These are phyloP conservation scores for Elgaria multicarinata DNA, from an alignment of 2,113 vertebrate species.

Conservation along the genomic window DNA sequence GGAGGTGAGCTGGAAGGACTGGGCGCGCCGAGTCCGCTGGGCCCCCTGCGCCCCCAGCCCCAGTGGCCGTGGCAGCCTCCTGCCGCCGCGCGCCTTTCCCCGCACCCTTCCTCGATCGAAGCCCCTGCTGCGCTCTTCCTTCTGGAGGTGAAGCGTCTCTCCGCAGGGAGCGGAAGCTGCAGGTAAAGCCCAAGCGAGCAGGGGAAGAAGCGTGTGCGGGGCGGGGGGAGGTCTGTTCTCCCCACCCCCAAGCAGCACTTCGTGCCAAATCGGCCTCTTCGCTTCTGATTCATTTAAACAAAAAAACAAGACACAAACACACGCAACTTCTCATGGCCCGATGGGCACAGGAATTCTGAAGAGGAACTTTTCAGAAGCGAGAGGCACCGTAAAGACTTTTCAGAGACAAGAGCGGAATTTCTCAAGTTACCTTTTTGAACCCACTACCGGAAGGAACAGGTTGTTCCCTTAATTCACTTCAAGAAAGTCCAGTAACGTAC, in stretches of 20 bases:
- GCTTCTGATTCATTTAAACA: background rate
- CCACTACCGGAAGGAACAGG: background rate
- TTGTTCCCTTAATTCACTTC: background rate
- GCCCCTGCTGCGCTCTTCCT: conserved; percentile 8
- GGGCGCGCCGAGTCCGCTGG: background rate
- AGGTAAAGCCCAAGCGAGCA: conserved; percentile 54
- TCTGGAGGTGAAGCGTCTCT: background rate
- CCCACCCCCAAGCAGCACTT: background rate
- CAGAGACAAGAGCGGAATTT: background rate
- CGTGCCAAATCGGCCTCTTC: background rate
- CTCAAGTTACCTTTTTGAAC: background rate
- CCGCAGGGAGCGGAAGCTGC: conserved; percentile 39
- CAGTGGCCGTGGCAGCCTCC: background rate
- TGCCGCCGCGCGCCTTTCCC: background rate
- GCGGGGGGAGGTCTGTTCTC: background rate
- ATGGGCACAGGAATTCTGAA: background rate
- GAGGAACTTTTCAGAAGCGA: background rate
- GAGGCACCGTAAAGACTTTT: background rate
- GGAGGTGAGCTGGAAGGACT: background rate
- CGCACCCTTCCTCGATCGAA: conserved; percentile 55
- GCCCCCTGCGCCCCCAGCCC: background rate
- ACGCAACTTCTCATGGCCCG: too few relatives aligned
- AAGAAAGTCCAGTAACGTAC: background rate
- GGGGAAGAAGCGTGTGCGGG: conserved; percentile 40
- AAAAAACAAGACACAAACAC: too few relatives aligned